Percentiles rank a stretch among this genome's conserved stretches.
These are phyloP conservation scores for Argyresthia goedartella DNA, from an alignment of 2,888 invertebrate genomes.

Conservation along the genomic window DNA sequence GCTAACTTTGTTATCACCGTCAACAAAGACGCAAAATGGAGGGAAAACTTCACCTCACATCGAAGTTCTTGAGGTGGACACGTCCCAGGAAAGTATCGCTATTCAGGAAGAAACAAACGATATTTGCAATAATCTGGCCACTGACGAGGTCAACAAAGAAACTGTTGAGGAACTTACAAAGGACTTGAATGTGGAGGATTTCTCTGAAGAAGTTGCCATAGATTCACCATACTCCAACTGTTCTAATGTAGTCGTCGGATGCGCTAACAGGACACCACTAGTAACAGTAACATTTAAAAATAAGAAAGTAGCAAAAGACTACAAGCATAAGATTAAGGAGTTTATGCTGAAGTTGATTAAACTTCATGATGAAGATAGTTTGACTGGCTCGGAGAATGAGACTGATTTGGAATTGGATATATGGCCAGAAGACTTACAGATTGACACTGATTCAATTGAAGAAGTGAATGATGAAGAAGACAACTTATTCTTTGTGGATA, in stretches of 20 bases:
- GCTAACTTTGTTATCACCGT: slow-evolving; percentile 16
- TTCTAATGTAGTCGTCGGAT: slow-evolving; percentile 37
- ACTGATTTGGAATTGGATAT: slow-evolving; percentile 49
- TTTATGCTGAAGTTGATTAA: slow-evolving; percentile 57
- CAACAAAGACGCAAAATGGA: slow-evolving; percentile 34
- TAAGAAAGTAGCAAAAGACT: slow-evolving; percentile 44
- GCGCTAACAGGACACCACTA: slow-evolving; percentile 49
- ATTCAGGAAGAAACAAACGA: slow-evolving; percentile 13
- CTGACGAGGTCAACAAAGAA: neutral
- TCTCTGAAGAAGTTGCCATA: slow-evolving; percentile 39
- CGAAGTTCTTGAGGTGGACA: too few species aligned
- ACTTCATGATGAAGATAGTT: slow-evolving; percentile 28
- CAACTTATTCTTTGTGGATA: slow-evolving; percentile 54
- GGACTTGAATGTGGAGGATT: neutral
- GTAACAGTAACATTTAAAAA: slow-evolving; percentile 59
- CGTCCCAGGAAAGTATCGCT: too few species aligned
- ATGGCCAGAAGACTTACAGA: slow-evolving; percentile 49
- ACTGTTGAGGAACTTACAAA: neutral
- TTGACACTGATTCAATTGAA: slow-evolving; percentile 11
- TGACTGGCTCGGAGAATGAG: slow-evolving; percentile 31
- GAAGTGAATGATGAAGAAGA: slow-evolving; percentile 23
- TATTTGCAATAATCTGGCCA: slow-evolving; percentile 1
- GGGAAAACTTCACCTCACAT: slow-evolving; percentile 37
- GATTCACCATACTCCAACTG: slow-evolving; percentile 47
- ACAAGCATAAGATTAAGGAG: slow-evolving; percentile 53